Evolutionary conservation across 2,797 vertebrate species (phyloP), one percentile per base, ranked within the genome.

Genomic region (Salarias fasciatus): DNA sequence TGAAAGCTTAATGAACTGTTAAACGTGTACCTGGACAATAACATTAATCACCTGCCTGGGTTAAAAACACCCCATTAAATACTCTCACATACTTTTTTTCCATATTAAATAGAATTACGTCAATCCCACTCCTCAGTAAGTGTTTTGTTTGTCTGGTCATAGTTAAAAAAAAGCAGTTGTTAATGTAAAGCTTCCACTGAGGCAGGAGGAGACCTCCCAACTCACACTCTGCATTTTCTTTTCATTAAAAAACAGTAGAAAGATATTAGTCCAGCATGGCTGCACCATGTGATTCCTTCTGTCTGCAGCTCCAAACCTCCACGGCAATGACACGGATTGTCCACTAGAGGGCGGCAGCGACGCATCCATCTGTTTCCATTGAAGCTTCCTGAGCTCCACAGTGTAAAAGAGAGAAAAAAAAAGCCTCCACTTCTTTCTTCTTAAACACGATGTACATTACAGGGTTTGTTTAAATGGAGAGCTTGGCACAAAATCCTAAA

Each of bases 101-200:
- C 63, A 82, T 71, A 75, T 92, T 93, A 93, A 93, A 94, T 93
- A 93, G 83, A 92, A 91, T 24, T 92, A 87, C 63, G 72, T 90
- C 83, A 72, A 82, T 80, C 75, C 78, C 77, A 84, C 70, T 85
- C 72, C 83, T 70, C 48, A 79, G 48, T 53, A 83, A 82, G 72
- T 77, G 59, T 84, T 75, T 68, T 59, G 40, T 80, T 72, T 58
- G 42, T 65, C 37, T 3, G 4, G 7, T 73, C 51, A 71, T 56
- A 75, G 49, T 11, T 43, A 71, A 80, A 64, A 77, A 79, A 63
- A 36, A 52, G 76, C 43, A 51, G 8, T 58, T 72, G 60, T 75
- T 51, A 65, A 72, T 73, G 51, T 52, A 52, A 72, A 69, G 43
- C 4, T 68, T 55, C 47, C 45, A 49, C 69, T 37, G 44, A 29